Evolutionary conservation across 2,888 invertebrate genomes (phyloP).

Genomic region (Sialis fuliginosa): DNA sequence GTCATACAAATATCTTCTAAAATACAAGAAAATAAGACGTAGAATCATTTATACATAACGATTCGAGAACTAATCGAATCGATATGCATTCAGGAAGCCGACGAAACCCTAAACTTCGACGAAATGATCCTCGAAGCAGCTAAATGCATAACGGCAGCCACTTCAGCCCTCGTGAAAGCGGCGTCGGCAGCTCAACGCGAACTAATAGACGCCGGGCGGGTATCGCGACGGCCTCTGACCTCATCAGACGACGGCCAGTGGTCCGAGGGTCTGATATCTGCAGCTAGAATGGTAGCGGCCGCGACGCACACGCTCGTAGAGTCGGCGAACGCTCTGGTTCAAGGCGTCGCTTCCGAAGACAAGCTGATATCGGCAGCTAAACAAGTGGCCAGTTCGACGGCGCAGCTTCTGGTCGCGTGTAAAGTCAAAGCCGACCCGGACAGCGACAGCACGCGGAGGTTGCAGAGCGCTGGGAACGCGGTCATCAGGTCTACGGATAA

Average conservation of each 20-base stretch:
- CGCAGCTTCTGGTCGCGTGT: constrained; percentile 93
- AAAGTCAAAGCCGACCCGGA: constrained; percentile 97
- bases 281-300: constrained; percentile 89
- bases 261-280: constrained; percentile 93
- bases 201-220: constrained; percentile 81
- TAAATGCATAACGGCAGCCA: constrained; percentile 92
- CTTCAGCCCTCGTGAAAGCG: constrained; percentile 89
- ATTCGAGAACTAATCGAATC: not conserved
- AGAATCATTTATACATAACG: no score
- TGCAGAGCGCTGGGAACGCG: constrained; percentile 87
- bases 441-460: constrained; percentile 78
- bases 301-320: constrained; percentile 96
- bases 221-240: constrained; percentile 60
- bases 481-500: constrained; percentile 97
- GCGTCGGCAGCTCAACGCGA: constrained; percentile 95
- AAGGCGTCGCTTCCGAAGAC: constrained; percentile 85
- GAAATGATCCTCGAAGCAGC: constrained; percentile 98
- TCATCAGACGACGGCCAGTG: constrained; percentile 94
- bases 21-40: no score
- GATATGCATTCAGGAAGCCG: constrained; percentile 48
- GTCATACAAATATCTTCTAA: no score
- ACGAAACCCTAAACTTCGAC: constrained; percentile 92
- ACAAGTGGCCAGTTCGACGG: constrained; percentile 93
- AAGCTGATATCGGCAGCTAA: constrained; percentile 91
- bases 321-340: constrained; percentile 91